A percentile compares a stretch with the other conserved stretches of the same genome.
phyloP scores from a whole-genome alignment of 2,888 invertebrate species.

The Agonopterix heracliana region DNA sequence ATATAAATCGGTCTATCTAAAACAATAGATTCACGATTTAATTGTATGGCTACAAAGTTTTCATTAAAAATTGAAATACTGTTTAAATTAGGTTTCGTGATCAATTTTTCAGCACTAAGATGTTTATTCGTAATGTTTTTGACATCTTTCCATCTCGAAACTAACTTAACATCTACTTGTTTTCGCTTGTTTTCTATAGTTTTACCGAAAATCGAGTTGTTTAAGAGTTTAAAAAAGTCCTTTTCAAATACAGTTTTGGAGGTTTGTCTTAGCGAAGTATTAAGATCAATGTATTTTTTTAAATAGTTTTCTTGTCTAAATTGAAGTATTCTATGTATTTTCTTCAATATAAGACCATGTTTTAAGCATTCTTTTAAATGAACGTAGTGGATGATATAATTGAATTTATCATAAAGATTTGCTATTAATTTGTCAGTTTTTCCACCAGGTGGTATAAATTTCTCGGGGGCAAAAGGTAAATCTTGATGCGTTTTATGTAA shows the following conservation, averaged over 20 bases:
- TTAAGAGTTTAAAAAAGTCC: background rate
- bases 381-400: conserved; percentile 29
- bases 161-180: too few relatives aligned
- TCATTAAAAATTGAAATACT: conserved; percentile 8
- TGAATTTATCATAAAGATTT: conserved; percentile 21
- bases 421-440: conserved; percentile 9
- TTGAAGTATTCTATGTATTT: conserved; percentile 22
- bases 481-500: background rate
- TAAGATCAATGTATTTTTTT: conserved; percentile 22
- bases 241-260: conserved; percentile 4
- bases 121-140: conserved; percentile 6
- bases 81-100: conserved; percentile 9
- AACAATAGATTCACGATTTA: conserved; percentile 1
- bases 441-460: conserved; percentile 6
- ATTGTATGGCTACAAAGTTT: conserved; percentile 9
- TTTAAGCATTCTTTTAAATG: conserved; percentile 25
- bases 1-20: conserved; percentile 10
- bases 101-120: conserved; percentile 4
- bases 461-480: background rate
- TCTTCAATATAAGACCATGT: conserved; percentile 19
- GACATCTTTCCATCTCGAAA: background rate
- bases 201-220: background rate
- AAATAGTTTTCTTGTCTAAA: conserved; percentile 24
- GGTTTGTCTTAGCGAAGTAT: background rate
- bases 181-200: too few relatives aligned